phyloP scores from a whole-genome alignment of 1,140 invertebrate species.

The Physella acuta region DNA sequence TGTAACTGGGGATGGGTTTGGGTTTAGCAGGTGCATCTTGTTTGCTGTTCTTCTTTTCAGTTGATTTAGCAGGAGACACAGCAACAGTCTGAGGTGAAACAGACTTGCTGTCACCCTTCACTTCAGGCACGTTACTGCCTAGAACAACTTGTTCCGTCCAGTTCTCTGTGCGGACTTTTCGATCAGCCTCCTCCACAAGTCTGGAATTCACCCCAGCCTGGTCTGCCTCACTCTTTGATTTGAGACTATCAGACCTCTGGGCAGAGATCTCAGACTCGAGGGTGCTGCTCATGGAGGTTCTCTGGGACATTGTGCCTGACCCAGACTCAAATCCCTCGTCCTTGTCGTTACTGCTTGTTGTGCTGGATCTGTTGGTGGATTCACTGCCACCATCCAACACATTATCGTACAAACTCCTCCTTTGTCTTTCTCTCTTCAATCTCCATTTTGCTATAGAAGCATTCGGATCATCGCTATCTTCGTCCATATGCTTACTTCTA shows the following conservation, averaged over 20 bases:
- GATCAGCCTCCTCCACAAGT: slow-evolving; percentile 39
- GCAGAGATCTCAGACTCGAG: slow-evolving; percentile 47
- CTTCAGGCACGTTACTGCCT: slow-evolving; percentile 30
- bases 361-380: slow-evolving; percentile 47
- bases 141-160: slow-evolving; percentile 48
- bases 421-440: slow-evolving; percentile 36
- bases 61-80: slow-evolving; percentile 11
- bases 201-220: slow-evolving; percentile 22
- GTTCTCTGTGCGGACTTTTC: slow-evolving; percentile 50
- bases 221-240: neutral
- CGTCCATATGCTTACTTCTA: slow-evolving; percentile 26
- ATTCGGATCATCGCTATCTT: slow-evolving; percentile 40
- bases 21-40: slow-evolving; percentile 29
- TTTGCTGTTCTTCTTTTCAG: slow-evolving; percentile 5
- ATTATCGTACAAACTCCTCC: slow-evolving; percentile 44
- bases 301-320: slow-evolving; percentile 54
- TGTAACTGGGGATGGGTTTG: slow-evolving; percentile 40
- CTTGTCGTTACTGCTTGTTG: slow-evolving; percentile 45
- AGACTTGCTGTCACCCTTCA: slow-evolving; percentile 23
- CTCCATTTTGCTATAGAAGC: slow-evolving; percentile 46
- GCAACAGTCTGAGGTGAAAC: slow-evolving; percentile 35
- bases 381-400: slow-evolving; percentile 35
- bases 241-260: slow-evolving; percentile 33
- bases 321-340: slow-evolving; percentile 58
- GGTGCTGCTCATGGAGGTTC: slow-evolving; percentile 56